Base-by-base conservation (phyloP, 2,888 invertebrate species). In the Synergus japonicus region DNA sequence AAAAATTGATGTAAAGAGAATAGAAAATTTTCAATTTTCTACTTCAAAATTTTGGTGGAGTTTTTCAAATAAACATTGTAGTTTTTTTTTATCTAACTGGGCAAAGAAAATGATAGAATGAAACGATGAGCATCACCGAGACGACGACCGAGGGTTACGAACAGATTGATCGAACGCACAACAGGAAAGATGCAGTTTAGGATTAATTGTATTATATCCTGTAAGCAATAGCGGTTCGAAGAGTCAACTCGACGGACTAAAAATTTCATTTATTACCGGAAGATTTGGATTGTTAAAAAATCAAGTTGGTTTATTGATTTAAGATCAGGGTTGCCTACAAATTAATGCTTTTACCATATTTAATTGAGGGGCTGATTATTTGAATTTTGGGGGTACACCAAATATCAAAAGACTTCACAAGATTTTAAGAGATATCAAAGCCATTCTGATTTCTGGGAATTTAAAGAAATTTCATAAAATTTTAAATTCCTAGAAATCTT, bases 141-240 rank as follows among this genome's bases (percentile, higher is more conserved):
- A 69, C 69, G 49, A 69, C 69, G 46, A 69, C 49, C 69, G 29
- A 44, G 69, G 49, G n/a, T 69, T 69, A 49, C 49, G 29, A 49
- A 73, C 73, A 73, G 49, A 73, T 54, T 54, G 29, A 73, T 73
- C 73, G 49, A 73, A 73, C n/a, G 49, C 73, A 73, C 49, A 22
- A 73, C 73, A 73, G 73, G 73, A 73, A 73, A 73, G 49, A 73
- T 73, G 73, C 73, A 73, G 49, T 73, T 73, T 29, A 73, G 73
- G 49, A 73, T 73, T 54, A 73, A 73, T 73, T 73, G 10, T 49
- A 49, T 49, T 73, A 37, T 73, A 54, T 73, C 29, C 49, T 49
- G 29, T 73, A 73, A 54, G 22, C 67, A 67, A 22, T 46, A 69
- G 44, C 22, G 44, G 49, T 54, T 41, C 46, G n/a, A 22, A 37